phyloP scores from a whole-genome alignment of 2,113 vertebrate genomes.

The Damaliscus lunatus region DNA sequence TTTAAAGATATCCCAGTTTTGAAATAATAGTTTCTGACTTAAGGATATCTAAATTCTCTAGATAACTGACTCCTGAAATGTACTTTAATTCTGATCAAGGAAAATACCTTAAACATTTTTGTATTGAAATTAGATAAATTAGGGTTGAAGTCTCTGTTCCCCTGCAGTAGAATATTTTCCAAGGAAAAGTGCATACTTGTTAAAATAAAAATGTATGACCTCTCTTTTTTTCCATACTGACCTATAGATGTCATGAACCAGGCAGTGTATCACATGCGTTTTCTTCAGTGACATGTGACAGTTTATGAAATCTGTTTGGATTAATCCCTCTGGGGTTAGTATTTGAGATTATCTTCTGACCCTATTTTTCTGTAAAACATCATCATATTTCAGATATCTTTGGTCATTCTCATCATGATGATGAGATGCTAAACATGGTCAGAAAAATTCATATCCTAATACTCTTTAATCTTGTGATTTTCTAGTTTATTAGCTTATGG shows the following conservation, averaged over 20 bases:
- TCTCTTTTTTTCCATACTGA: conserved; percentile 43
- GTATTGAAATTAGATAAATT: neutral
- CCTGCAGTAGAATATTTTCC: neutral
- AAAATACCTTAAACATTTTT: neutral
- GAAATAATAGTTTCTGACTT: neutral
- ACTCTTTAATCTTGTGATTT: conserved; percentile 33
- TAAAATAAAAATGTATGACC: neutral
- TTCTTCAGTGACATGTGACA: conserved; percentile 69
- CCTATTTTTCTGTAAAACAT: conserved; percentile 68
- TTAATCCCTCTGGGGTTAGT: conserved; percentile 74
- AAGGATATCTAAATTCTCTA: neutral
- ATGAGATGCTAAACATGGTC: conserved; percentile 35
- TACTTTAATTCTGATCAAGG: neutral
- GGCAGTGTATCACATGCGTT: conserved; percentile 54
- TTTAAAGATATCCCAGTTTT: conserved; percentile 33
- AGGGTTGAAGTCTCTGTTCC: neutral
- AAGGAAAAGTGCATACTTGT: neutral
- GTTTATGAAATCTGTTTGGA: conserved; percentile 75
- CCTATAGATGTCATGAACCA: conserved; percentile 60
- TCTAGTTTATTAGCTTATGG: conserved; percentile 38
- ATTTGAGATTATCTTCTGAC: conserved; percentile 78
- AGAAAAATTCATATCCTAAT: conserved; percentile 43
- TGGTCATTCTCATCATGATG: conserved; percentile 23
- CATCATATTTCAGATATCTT: conserved; percentile 55
- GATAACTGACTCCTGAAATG: neutral